A percentile compares a stretch with the other conserved stretches of the same genome.
Conservation (phyloP, 2,113 vertebrate species). For the Myiagra hebetior region DNA sequence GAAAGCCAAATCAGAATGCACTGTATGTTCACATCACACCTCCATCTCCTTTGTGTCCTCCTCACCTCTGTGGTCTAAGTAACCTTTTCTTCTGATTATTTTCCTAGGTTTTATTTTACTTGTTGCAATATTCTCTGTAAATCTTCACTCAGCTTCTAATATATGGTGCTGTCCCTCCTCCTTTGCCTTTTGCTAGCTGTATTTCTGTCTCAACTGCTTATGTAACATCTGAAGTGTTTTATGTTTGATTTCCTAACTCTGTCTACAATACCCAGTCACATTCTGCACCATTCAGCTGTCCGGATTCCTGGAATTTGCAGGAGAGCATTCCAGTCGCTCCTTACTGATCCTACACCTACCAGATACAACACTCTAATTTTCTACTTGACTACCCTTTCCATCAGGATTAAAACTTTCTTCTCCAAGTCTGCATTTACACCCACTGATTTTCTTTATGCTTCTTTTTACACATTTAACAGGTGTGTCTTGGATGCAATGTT, state of each 20-base stretch:
- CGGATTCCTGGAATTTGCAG: neutral
- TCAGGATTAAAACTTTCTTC: neutral
- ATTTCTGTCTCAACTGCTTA: neutral
- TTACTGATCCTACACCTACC: neutral
- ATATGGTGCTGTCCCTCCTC: neutral
- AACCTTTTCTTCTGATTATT: neutral
- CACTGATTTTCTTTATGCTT: neutral
- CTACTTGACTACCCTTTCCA: neutral
- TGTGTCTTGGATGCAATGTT: neutral
- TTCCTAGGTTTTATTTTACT: neutral
- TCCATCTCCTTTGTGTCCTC: neutral
- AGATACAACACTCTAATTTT: neutral
- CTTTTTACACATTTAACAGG: neutral
- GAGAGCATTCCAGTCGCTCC: neutral
- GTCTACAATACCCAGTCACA: neutral
- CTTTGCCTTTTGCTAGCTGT: neutral
- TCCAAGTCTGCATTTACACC: neutral
- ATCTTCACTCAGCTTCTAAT: neutral
- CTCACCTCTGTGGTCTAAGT: neutral
- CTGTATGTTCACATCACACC: neutral
- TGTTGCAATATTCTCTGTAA: neutral
- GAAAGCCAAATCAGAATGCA: neutral
- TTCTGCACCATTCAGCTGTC: neutral
- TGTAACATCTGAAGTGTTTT: neutral
- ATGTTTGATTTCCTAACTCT: neutral